Evolutionary conservation across 2,113 vertebrate species (phyloP).

Genomic region (Eudorcas thomsonii): DNA sequence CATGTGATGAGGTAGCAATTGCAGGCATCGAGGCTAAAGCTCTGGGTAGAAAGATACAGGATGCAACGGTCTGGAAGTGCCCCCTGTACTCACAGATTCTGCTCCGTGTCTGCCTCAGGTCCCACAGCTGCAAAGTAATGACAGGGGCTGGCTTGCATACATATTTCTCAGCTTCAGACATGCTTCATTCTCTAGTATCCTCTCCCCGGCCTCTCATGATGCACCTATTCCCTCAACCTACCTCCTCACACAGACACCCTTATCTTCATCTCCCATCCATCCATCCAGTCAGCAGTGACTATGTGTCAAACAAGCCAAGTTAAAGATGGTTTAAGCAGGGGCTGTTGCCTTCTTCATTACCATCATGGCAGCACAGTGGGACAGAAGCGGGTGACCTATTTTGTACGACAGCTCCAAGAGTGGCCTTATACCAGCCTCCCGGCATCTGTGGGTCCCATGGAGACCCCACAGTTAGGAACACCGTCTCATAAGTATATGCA

Average conservation of each 20-base stretch:
- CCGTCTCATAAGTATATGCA: not conserved
- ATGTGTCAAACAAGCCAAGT: not conserved
- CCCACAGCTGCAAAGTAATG: slow-evolving; percentile 89
- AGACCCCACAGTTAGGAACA: not conserved
- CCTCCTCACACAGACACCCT: not conserved
- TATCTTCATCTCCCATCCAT: not conserved
- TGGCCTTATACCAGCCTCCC: not conserved
- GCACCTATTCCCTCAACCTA: not conserved
- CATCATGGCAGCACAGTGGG: not conserved
- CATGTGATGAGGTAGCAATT: slow-evolving; percentile 91
- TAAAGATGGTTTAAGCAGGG: not conserved
- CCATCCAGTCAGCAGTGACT: not conserved
- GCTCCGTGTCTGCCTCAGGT: slow-evolving; percentile 90
- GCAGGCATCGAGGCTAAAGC: slow-evolving; percentile 61
- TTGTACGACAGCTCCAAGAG: not conserved
- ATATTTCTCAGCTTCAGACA: not conserved
- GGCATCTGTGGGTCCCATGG: not conserved
- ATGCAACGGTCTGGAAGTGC: slow-evolving; percentile 90
- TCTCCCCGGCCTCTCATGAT: not conserved
- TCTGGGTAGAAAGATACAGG: slow-evolving; percentile 89
- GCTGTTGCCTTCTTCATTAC: not conserved
- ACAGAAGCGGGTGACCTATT: not conserved
- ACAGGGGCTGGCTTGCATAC: not conserved
- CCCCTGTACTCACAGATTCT: slow-evolving; percentile 90
- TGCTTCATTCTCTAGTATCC: not conserved